phyloP scores from a whole-genome alignment of 35 echinoderm and acorn worm species.

The Acanthaster planci region DNA sequence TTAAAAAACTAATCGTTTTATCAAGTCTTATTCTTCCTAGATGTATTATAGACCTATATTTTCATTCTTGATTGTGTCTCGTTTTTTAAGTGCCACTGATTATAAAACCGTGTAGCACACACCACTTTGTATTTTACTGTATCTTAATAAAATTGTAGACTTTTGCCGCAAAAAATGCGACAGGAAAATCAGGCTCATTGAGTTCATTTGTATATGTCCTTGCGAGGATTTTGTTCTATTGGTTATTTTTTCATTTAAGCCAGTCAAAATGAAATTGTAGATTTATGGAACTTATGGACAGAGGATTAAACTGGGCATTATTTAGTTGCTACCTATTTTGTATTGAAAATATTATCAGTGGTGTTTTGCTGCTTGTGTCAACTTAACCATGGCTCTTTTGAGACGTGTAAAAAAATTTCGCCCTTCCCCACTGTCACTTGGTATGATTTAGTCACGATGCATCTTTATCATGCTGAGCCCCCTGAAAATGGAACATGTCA shows the following conservation, averaged over 20 bases:
- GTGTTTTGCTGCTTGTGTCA: too few species aligned
- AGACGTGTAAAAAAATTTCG: too few species aligned
- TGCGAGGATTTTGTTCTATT: not conserved
- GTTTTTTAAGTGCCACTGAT: not conserved
- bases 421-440: too few species aligned
- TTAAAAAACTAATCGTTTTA: too few species aligned
- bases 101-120: constrained; percentile 4
- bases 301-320: not conserved
- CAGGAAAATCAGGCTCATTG: not conserved
- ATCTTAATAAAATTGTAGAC: constrained; percentile 28
- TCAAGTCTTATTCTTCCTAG: not conserved
- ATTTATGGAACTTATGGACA: not conserved
- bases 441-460: too few species aligned
- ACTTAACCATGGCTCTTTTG: too few species aligned
- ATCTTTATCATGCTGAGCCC: too few species aligned
- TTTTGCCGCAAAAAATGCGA: constrained; percentile 15
- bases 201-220: not conserved
- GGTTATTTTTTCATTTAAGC: not conserved
- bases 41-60: constrained; percentile 21
- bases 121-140: constrained; percentile 34
- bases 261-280: not conserved
- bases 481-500: too few species aligned
- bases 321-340: too few species aligned
- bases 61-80: constrained; percentile 16
- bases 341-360: too few species aligned